Conservation (phyloP, 2,797 vertebrate species). For the Schizopygopsis malacanthus region DNA sequence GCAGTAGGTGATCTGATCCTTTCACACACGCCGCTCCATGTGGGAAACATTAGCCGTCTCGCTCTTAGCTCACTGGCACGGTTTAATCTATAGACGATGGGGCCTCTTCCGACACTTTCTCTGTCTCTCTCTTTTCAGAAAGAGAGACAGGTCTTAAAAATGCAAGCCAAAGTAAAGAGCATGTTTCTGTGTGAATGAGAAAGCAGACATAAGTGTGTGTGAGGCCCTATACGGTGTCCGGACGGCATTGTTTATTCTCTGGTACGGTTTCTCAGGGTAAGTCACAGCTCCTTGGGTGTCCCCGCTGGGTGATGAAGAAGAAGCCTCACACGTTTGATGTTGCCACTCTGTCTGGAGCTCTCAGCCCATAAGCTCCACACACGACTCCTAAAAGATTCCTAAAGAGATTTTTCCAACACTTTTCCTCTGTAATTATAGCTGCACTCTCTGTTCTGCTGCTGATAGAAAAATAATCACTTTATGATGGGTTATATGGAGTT, state of each 20-base stretch:
- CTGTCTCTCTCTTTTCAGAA: constrained; percentile 34
- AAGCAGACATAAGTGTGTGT: constrained; percentile 40
- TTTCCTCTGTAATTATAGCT: constrained; percentile 73
- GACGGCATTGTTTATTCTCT: constrained; percentile 54
- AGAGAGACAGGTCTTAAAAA: constrained; percentile 37
- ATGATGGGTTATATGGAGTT: constrained; percentile 74
- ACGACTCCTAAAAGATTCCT: constrained; percentile 62
- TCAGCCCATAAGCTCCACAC: constrained; percentile 79
- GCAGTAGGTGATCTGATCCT: constrained; percentile 66
- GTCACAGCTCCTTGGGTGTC: constrained; percentile 43
- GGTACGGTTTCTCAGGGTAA: constrained; percentile 40
- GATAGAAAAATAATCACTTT: constrained; percentile 67
- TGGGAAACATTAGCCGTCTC: constrained; percentile 68
- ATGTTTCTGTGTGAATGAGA: constrained; percentile 52
- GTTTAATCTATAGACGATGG: constrained; percentile 58
- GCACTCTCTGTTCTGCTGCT: constrained; percentile 65
- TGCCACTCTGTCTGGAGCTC: constrained; percentile 77
- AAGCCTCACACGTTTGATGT: constrained; percentile 57
- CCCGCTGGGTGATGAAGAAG: constrained; percentile 42
- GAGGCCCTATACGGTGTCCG: constrained; percentile 48
- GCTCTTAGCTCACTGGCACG: constrained; percentile 61
- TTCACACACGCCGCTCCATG: constrained; percentile 66
- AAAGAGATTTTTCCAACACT: constrained; percentile 72
- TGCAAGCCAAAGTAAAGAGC: constrained; percentile 52
- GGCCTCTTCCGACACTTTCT: constrained; percentile 46